These are phyloP conservation scores for Trachelus tabidus DNA, from an alignment of 2,888 invertebrate species.

Conservation along the genomic window DNA sequence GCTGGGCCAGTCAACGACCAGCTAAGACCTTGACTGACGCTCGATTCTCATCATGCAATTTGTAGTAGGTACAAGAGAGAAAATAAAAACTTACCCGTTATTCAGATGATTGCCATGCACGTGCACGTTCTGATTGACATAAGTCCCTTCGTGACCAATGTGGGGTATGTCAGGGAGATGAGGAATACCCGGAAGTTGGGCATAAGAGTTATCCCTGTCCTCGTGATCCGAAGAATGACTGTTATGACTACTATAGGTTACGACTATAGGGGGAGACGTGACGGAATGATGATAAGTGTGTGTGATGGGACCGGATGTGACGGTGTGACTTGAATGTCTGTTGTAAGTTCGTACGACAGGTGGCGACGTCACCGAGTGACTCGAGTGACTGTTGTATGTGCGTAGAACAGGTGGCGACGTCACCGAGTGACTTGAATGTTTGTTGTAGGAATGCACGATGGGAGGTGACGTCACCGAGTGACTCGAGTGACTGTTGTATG, in stretches of 20 bases:
- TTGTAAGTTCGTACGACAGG: not conserved
- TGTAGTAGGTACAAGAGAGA: too few species aligned
- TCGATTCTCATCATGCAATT: not conserved
- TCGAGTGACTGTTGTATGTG: conserved; percentile 9
- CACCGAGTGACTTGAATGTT: not conserved
- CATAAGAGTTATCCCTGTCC: not conserved
- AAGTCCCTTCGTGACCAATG: conserved; percentile 16
- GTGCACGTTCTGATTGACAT: not conserved
- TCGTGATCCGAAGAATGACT: not conserved
- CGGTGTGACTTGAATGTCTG: not conserved
- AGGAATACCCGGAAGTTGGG: conserved; percentile 10
- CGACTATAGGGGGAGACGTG: not conserved
- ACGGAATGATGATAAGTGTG: not conserved
- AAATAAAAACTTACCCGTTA: not conserved
- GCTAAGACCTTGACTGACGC: too few species aligned
- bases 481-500: not conserved
- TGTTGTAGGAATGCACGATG: not conserved
- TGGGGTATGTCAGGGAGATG: conserved; percentile 16
- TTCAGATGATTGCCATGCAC: not conserved
- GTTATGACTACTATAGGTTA: not conserved
- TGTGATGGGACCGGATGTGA: not conserved
- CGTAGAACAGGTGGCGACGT: conserved; percentile 13
- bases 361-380: not conserved
- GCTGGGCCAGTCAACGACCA: too few species aligned
- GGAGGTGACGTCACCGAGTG: not conserved